Percentiles rank a stretch among this genome's conserved stretches.
Conservation (phyloP, 2,113 vertebrate species). For the Cavia aperea region DNA sequence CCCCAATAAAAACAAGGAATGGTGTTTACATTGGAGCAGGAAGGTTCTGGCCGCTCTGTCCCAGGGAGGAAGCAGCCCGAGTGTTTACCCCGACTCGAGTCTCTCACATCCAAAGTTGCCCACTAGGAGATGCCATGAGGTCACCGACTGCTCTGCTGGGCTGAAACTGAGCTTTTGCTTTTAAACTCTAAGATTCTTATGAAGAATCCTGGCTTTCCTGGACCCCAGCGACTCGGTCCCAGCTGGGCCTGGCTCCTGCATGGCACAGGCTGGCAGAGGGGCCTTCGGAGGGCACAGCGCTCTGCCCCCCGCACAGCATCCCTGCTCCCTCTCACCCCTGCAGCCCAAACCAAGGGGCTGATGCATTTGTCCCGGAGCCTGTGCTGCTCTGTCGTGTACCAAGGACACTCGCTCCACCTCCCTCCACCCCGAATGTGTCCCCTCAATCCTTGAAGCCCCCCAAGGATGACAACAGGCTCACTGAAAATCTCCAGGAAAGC, state of each 20-base stretch:
- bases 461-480: background rate
- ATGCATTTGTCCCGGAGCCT: background rate
- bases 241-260: background rate
- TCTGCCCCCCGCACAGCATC: background rate
- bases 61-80: background rate
- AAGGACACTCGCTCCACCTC: background rate
- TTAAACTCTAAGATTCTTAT: background rate
- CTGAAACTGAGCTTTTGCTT: background rate
- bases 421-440: background rate
- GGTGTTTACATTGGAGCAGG: background rate
- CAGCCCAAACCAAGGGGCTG: background rate
- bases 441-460: background rate
- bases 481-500: constrained; percentile 18
- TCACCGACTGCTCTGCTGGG: background rate
- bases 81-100: background rate
- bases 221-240: background rate
- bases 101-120: background rate
- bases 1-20: background rate
- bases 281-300: background rate
- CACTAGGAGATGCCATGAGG: background rate
- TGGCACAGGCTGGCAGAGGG: background rate
- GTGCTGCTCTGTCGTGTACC: background rate
- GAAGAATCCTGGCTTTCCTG: background rate
- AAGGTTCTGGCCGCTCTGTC: background rate
- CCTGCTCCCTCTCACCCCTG: background rate